Conservation (phyloP, 1,140 invertebrate genomes). For the Dreissena rostriformis region DNA sequence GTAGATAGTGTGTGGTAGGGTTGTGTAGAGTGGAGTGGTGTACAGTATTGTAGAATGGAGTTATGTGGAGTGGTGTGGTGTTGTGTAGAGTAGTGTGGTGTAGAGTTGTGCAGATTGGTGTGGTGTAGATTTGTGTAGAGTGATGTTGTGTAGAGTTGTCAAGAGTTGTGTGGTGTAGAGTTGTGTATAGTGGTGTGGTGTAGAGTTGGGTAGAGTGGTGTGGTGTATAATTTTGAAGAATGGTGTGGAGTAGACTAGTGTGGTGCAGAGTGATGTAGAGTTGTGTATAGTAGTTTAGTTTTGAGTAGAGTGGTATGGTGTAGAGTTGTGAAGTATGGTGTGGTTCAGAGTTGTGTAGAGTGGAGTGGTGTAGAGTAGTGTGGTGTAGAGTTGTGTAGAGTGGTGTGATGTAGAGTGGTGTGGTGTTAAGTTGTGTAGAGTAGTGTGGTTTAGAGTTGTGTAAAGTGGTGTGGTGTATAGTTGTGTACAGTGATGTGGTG, state of each 20-base stretch:
- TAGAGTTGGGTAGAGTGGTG: too few species aligned
- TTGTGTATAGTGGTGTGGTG: too few species aligned
- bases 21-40: conserved; percentile 14
- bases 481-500: conserved; percentile 47
- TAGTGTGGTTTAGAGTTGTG: too few species aligned
- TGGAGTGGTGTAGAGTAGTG: background rate
- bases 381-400: conserved; percentile 7
- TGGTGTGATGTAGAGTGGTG: conserved; percentile 30
- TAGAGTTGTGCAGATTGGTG: conserved; percentile 38
- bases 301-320: conserved; percentile 40
- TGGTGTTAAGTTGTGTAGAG: conserved; percentile 27
- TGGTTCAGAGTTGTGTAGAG: background rate
- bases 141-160: too few species aligned
- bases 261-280: too few species aligned
- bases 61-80: conserved; percentile 22
- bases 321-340: conserved; percentile 8
- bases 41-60: conserved; percentile 26
- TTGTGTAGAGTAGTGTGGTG: conserved; percentile 45
- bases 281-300: conserved; percentile 48
- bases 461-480: conserved; percentile 39
- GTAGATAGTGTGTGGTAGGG: conserved; percentile 12
- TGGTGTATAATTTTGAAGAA: too few species aligned
- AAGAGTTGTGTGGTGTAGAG: too few species aligned
- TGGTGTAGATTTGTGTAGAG: conserved; percentile 39
- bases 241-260: conserved; percentile 26